A percentile compares a stretch with the other conserved stretches of the same genome.
phyloP scores from a whole-genome alignment of 2,888 invertebrate genomes.

The Oscheius myriophilus region DNA sequence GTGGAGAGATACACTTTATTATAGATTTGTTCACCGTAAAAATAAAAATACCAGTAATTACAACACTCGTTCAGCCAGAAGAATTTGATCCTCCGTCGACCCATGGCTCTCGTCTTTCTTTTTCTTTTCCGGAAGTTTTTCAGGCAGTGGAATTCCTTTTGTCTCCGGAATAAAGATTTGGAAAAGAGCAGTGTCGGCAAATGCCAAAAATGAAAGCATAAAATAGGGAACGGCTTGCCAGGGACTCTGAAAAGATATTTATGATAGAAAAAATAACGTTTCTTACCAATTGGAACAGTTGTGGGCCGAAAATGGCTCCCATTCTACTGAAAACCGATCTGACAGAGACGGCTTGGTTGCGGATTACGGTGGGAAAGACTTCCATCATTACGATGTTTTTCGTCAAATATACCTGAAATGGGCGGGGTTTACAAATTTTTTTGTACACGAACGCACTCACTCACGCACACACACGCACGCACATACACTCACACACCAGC shows the following conservation, averaged over 20 bases:
- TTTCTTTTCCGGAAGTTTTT: slow-evolving; percentile 46
- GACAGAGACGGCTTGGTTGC: slow-evolving; percentile 56
- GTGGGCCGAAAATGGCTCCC: slow-evolving; percentile 53
- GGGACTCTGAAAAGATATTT: background rate
- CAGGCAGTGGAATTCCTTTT: slow-evolving; percentile 58
- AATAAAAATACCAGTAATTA: too few species aligned
- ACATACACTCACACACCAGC: too few species aligned
- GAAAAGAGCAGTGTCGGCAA: slow-evolving; percentile 55
- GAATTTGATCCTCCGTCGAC: too few species aligned
- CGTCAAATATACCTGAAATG: slow-evolving; percentile 44
- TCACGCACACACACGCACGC: too few species aligned
- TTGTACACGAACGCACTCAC: background rate
- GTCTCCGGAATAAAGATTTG: slow-evolving; percentile 62
- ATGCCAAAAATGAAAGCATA: slow-evolving; percentile 47
- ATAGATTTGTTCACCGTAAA: too few species aligned
- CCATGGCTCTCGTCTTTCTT: slow-evolving; percentile 28
- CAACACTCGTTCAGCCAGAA: too few species aligned
- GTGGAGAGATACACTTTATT: too few species aligned
- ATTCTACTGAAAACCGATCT: slow-evolving; percentile 49
- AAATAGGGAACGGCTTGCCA: slow-evolving; percentile 51
- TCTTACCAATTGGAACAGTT: slow-evolving; percentile 49
- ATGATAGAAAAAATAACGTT: background rate
- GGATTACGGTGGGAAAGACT: slow-evolving; percentile 51
- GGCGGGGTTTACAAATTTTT: too few species aligned
- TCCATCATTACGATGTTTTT: slow-evolving; percentile 56